Base-by-base conservation (phyloP, 2,888 invertebrate genomes). In the Conops quadrifasciatus region DNA sequence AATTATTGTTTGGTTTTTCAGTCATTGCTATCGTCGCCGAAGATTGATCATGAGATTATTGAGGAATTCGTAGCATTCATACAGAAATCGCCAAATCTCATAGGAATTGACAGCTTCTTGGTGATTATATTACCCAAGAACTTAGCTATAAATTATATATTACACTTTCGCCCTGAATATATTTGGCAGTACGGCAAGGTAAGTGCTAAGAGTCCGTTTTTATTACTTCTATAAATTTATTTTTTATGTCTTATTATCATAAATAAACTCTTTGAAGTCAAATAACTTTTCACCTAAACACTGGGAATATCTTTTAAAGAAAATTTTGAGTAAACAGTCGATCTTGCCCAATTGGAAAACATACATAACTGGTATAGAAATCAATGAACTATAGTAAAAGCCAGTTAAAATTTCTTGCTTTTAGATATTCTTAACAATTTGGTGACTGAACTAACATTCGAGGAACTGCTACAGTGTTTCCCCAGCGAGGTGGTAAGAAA, bases 111-210 rank as follows among this genome's bases (percentile, higher is more conserved):
- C 80, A 87, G 89, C 82, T 82, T 90, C 81, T 82, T 88, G 78
- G 84, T 88, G 66, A 82, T 88, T 77, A 80, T 88, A 77, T 81
- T 88, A 80, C 83, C 86, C 49, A 84, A 87, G 75, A 86, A 88
- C 76, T 85, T 90, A 81, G 87, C 88, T 60, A 85, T 89, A 1
- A 82, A 87, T 71, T 85, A 89, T 75, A 81, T 91, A 75, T 84
- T 90, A 43, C 88, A 90, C 45, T 87, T 87, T 70, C 90, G 89
- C 75, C 91, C 91, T 0, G 88, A 89, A 75, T 89, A 89, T 78
- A 80, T 91, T 43, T 84, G 91, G 75, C 89, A 90, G 71, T 92
- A 90, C 81, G 90, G 90, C 62, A 91, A 91, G 88, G 91, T 91
- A 80, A 80, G 74, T 43, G 7, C 43, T 21, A 5, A 2, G 9